Conservation (phyloP, 1,140 invertebrate species). For the Akabosia matsudoensis region DNA sequence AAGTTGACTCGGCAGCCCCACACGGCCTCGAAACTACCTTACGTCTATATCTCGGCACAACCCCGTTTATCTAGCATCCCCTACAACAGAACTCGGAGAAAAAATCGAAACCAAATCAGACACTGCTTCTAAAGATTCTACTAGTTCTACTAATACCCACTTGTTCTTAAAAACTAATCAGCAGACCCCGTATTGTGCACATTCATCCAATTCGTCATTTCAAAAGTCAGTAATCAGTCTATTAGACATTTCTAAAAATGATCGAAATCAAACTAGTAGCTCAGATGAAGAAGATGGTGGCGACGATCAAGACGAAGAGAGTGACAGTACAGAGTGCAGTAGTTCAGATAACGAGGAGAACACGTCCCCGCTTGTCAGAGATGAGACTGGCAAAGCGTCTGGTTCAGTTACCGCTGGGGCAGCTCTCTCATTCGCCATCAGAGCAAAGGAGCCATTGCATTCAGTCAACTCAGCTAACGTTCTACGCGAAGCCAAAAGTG, state of each 20-base stretch:
- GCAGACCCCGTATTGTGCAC: slow-evolving; percentile 17
- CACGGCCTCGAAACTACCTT: slow-evolving; percentile 48
- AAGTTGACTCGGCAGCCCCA: slow-evolving; percentile 76
- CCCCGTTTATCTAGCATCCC: slow-evolving; percentile 45
- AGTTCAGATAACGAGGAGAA: slow-evolving; percentile 10
- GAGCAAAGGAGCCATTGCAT: slow-evolving; percentile 35
- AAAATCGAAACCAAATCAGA: slow-evolving; percentile 15
- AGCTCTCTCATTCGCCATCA: slow-evolving; percentile 14
- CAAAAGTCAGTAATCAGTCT: not conserved
- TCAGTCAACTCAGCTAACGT: not conserved
- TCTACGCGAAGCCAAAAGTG: slow-evolving; percentile 24
- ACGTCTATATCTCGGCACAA: slow-evolving; percentile 27
- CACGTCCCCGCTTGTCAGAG: not conserved
- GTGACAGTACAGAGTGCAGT: slow-evolving; percentile 24
- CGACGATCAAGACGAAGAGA: slow-evolving; percentile 22
- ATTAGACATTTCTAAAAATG: not conserved
- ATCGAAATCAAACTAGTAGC: slow-evolving; percentile 20
- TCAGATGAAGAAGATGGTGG: slow-evolving; percentile 5
- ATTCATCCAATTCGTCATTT: not conserved
- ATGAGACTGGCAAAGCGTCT: not conserved
- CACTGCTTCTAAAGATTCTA: not conserved
- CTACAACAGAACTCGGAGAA: slow-evolving; percentile 24
- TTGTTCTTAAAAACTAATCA: slow-evolving; percentile 3
- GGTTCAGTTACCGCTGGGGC: slow-evolving; percentile 43
- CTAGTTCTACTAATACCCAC: slow-evolving; percentile 1